Base-by-base conservation (phyloP, 2,888 invertebrate species). In the Ditylenchus weischeri region DNA sequence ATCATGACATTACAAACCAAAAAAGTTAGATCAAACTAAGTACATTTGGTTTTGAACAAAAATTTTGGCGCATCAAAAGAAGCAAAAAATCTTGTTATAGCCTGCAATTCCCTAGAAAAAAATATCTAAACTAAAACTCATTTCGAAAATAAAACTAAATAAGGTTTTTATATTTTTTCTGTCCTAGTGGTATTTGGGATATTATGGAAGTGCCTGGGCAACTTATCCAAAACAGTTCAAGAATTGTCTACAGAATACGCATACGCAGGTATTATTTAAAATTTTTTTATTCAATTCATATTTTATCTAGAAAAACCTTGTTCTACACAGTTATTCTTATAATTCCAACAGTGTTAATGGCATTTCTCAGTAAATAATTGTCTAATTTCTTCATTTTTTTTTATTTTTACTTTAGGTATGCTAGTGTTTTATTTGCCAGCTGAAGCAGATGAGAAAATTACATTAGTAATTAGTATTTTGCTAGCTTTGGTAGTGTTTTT, bases 251-350 rank as follows among this genome's bases (percentile, higher is more conserved):
- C 69, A 75, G 75, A 54, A 81, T 82, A 36, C 68, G 72, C 36
- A 82, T 82, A 11, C 62, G 81, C 43, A 65, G 80, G 79, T 75
- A 11, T 13, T 36, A 35, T 15, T 43, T 8, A 10, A 13, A 29
- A 29, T 29, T 29, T 29, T 29, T 29, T 29, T 29, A 29, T 29
- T 5, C 2, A 8, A 1, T 43, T 15, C 11, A 8, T 43, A 43
- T 10, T 43, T 19, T 62, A 0, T 76, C 47, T 62, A 79, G 82
- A 76, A 98, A 99, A 86, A 96, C 98, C 6, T 87, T 98, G 67
- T 98, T 98, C 87, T 98, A 98, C 86, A 98, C 98, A 6, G 95
- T 98, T 79, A 98, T 99, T 86, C 90, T 98, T 85, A 96, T 98
- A 83, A 88, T 98, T 79, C 98, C 98, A 48, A 96, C 96, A 50